Evolutionary conservation across 2,797 vertebrate species (phyloP).

Genomic region (Lutjanus campechanus): DNA sequence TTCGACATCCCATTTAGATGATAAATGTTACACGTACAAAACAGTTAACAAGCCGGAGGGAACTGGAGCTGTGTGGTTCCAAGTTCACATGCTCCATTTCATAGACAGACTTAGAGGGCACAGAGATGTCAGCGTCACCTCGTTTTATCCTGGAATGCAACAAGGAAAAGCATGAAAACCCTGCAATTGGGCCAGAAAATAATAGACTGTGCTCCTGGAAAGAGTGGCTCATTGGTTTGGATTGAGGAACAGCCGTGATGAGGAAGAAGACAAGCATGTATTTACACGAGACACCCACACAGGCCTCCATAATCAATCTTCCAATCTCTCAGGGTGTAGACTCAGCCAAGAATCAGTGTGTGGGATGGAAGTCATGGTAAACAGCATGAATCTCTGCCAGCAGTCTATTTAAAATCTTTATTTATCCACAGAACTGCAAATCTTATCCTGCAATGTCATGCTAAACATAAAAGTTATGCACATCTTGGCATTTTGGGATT

Average conservation of each 20-base stretch:
- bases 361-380: constrained; percentile 76
- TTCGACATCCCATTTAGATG: constrained; percentile 7
- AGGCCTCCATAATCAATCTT: constrained; percentile 77
- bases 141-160: constrained; percentile 62
- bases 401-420: constrained; percentile 66
- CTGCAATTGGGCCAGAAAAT: constrained; percentile 72
- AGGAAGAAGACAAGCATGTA: constrained; percentile 69
- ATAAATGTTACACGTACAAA: constrained; percentile 8
- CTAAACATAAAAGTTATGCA: constrained; percentile 57
- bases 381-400: constrained; percentile 66
- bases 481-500: constrained; percentile 55
- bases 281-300: constrained; percentile 77
- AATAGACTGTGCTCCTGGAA: constrained; percentile 69
- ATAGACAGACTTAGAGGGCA: constrained; percentile 48
- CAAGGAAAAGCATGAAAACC: constrained; percentile 57
- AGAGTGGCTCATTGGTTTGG: constrained; percentile 67
- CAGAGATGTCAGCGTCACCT: constrained; percentile 61
- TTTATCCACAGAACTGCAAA: constrained; percentile 65
- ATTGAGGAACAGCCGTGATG: constrained; percentile 57
- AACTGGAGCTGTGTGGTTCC: constrained; percentile 24
- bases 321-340: constrained; percentile 71
- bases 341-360: constrained; percentile 74
- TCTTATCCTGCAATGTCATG: constrained; percentile 66
- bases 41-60: neutral
- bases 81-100: constrained; percentile 44